These are phyloP conservation scores for Smutsia gigantea DNA, from an alignment of 2,797 vertebrate genomes.

Conservation along the genomic window DNA sequence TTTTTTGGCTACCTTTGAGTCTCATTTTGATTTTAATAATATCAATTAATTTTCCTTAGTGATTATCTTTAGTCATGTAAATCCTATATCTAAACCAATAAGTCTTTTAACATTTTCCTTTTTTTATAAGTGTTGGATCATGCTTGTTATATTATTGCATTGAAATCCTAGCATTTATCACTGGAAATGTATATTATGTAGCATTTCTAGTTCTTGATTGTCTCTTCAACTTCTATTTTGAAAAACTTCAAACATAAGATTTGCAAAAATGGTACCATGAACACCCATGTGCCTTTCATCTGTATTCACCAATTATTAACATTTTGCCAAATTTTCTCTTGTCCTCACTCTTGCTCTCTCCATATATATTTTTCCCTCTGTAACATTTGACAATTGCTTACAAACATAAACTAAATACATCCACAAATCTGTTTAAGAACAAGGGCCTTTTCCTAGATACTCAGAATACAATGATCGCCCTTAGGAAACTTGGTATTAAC, in stretches of 20 bases:
- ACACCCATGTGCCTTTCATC: not conserved
- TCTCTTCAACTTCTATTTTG: not conserved
- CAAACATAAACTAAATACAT: not conserved
- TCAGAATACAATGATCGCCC: not conserved
- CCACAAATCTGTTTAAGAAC: not conserved
- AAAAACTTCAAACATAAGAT: constrained; percentile 52
- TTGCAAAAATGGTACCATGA: not conserved
- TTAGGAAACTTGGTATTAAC: not conserved
- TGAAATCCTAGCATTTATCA: not conserved
- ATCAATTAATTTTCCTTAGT: constrained; percentile 13
- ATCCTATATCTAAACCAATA: not conserved
- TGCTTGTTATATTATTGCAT: not conserved
- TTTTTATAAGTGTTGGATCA: not conserved
- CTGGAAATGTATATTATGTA: not conserved
- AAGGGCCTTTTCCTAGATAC: not conserved
- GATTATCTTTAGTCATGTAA: not conserved
- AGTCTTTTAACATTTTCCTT: not conserved
- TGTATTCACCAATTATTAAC: not conserved
- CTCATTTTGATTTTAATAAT: constrained; percentile 32
- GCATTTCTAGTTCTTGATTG: not conserved
- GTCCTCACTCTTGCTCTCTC: not conserved
- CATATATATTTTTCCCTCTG: not conserved
- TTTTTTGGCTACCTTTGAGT: not conserved
- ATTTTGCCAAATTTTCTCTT: not conserved
- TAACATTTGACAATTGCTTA: not conserved